Evolutionary conservation across 2,113 vertebrate genomes (phyloP).

Genomic region (Parus major): DNA sequence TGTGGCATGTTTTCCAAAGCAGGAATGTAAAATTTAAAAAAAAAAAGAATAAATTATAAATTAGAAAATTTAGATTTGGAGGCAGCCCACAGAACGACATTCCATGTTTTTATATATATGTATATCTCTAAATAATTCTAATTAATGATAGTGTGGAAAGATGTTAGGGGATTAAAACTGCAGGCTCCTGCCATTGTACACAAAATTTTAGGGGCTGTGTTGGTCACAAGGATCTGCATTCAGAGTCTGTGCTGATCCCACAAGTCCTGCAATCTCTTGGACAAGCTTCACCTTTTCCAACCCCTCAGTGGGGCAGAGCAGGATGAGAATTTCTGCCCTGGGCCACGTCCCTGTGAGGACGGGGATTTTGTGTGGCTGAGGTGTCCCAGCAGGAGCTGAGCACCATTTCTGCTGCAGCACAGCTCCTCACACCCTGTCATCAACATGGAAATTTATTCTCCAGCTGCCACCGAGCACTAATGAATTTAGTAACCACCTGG

Average conservation of each 20-base stretch:
- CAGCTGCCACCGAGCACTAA: background rate
- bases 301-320: background rate
- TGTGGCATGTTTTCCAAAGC: background rate
- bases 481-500: background rate
- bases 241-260: background rate
- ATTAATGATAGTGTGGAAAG: background rate
- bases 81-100: background rate
- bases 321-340: background rate
- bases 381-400: background rate
- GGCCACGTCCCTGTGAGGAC: background rate
- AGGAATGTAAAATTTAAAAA: background rate
- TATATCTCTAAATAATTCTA: background rate
- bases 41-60: background rate
- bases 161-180: background rate
- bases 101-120: background rate
- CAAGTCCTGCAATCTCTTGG: background rate
- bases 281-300: background rate
- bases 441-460: background rate
- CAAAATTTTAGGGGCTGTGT: background rate
- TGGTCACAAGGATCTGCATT: background rate
- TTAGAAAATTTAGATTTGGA: background rate
- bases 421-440: background rate
- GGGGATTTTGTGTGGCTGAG: background rate
- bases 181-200: rapidly evolving
- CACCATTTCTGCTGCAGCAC: background rate